Percentiles rank a stretch among this genome's conserved stretches.
phyloP scores from a whole-genome alignment of 2,113 vertebrate genomes.

The Pionites leucogaster region DNA sequence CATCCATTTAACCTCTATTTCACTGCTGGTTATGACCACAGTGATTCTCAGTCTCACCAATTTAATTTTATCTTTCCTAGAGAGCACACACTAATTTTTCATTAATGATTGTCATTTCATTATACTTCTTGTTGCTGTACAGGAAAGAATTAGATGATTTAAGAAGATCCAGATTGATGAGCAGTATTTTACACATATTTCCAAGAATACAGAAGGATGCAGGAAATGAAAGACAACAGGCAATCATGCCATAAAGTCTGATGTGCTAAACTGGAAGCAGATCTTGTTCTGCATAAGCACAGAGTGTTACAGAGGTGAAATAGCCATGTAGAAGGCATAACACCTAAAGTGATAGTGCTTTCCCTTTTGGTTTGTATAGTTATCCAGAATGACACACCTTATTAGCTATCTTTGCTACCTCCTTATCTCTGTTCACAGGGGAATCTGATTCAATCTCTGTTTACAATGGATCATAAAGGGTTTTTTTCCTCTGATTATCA shows the following conservation, averaged over 20 bases:
- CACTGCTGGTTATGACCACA: not conserved
- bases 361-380: not conserved
- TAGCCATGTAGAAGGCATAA: not conserved
- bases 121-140: not conserved
- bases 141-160: not conserved
- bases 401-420: not conserved
- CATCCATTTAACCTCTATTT: not conserved
- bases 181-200: not conserved
- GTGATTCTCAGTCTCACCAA: not conserved
- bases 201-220: not conserved
- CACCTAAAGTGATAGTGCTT: not conserved
- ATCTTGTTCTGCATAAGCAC: not conserved
- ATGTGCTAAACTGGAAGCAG: not conserved
- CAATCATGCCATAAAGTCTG: rapidly evolving
- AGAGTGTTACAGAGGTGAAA: not conserved
- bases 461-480: not conserved
- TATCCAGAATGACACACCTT: not conserved
- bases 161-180: not conserved
- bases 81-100: not conserved
- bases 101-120: not conserved
- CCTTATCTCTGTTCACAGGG: not conserved
- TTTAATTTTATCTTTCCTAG: not conserved
- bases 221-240: not conserved
- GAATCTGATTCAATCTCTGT: not conserved
- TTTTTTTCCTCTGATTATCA: not conserved